Evolutionary conservation across 2,888 invertebrate genomes (phyloP), one percentile per base, ranked within the genome.

Genomic region (Tenthredo notha): DNA sequence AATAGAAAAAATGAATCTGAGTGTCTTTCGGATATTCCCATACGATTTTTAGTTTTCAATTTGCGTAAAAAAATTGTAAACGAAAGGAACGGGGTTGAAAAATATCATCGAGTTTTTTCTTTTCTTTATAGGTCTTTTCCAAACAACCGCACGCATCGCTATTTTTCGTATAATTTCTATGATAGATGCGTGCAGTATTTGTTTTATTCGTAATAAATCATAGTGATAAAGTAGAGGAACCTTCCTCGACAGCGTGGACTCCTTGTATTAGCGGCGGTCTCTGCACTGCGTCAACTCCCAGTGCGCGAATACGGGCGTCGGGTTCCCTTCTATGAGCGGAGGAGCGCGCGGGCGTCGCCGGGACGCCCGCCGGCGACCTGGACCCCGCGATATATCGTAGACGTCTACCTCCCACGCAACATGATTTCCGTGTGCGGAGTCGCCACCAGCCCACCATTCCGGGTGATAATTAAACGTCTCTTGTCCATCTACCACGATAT

Each of bases 231-330:
- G n/a, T n/a, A 9, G 21, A 40, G 74, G 12, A 43, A 43, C 10
- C 58, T 96, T 88, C 86, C 88, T 88, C 88, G 86, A 83, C 84
- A 82, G 72, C 86, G 87, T 88, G 86, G 47, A 88, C 78, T 84
- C 88, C 88, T 87, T 84, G 70, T 88, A 88, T 83, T 54, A 82
- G 72, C 58, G 58, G 85, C 58, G 84, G 70, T 85, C 84, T 65
- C 84, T 86, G 86, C 87, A 88, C 86, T 88, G 88, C 88, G 87
- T 88, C 88, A 88, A 87, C 84, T 74, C 74, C 74, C 74, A 74
- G 74, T 43, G 74, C 74, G 74, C 74, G 74, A 74, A 74, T 74
- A 74, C 74, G 40, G 43, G 74, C 74, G 74, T 74, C 74, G 74
- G 74, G 74, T 43, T 74, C 40, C 74, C 74, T 74, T 74, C 74